Base-by-base conservation (phyloP, 2,888 invertebrate species). In the Alloscopus bannaensis region DNA sequence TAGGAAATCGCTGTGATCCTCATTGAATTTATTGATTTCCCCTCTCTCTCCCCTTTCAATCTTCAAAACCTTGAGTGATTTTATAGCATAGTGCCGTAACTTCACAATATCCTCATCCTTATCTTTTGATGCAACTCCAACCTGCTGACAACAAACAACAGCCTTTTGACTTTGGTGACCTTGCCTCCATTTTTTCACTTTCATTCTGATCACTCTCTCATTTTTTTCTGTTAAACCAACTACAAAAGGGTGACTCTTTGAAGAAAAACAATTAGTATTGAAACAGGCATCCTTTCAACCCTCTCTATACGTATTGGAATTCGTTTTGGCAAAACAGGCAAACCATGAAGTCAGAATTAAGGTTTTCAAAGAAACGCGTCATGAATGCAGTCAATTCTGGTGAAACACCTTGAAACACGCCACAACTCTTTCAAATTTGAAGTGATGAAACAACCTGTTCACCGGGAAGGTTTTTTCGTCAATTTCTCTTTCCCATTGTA, bases 311-410 rank as follows among this genome's bases (percentile, higher is more conserved):
- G n/a, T n/a, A n/a, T 45, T 68, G 24, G 18, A 40, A 8, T 20
- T n/a, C 36, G 11, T 62, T 62, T 47, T 11, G 29, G n/a, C 31
- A 36, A 36, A 36, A 45, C 65, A 18, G 28, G 60, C 59, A 59
- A 60, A 59, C 45, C 45, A 42, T 70, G 70, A 59, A 70, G n/a
- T n/a, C n/a, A n/a, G n/a, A 69, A 70, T 28, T 60, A 70, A 70
- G 70, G 70, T 70, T 50, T 45, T 55, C 50, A 18, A 50, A 50
- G 2, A 50, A 11, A 36, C 36, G 36, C 13, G 6, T 36, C 36
- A 36, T 36, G 6, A 36, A 36, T 36, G 8, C 36, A 36, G 22
- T 50, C 64, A 45, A 64, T 45, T 24, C 60, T 40, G 42, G 20
- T 20, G 13, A n/a, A 57, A 3, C 47, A 65, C 40, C 62, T 65